phyloP scores from a whole-genome alignment of 2,113 vertebrate genomes.

The Centrocercus urophasianus region DNA sequence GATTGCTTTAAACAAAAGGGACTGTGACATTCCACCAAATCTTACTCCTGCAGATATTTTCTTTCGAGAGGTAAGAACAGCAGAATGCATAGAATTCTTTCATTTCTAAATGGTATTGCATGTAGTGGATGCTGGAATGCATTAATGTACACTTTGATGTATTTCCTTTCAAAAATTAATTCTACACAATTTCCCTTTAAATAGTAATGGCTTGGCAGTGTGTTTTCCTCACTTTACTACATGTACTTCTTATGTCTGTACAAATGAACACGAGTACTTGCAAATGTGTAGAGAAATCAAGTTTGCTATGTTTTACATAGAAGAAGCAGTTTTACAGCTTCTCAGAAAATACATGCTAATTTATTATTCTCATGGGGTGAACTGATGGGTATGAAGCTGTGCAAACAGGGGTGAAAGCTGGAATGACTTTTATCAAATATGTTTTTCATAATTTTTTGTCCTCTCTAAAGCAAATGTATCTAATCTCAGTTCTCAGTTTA shows the following conservation, averaged over 20 bases:
- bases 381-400: neutral
- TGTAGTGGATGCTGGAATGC: neutral
- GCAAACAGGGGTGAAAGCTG: neutral
- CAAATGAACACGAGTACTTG: neutral
- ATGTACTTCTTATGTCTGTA: neutral
- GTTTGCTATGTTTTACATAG: neutral
- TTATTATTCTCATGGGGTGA: neutral
- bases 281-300: neutral
- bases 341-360: neutral
- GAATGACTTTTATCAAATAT: neutral
- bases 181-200: neutral
- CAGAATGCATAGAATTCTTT: neutral
- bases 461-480: neutral
- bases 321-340: neutral
- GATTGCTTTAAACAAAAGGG: constrained; percentile 81
- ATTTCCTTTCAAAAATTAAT: neutral
- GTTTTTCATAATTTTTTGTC: neutral
- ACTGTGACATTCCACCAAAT: constrained; percentile 77
- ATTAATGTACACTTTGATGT: neutral
- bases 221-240: neutral
- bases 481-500: neutral
- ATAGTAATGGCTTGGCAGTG: neutral
- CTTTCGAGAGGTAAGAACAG: constrained; percentile 90
- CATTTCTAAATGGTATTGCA: rapidly evolving
- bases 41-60: constrained; percentile 94